phyloP scores from a whole-genome alignment of 2,888 invertebrate genomes.

The Mongoloraphidia duomilia region DNA sequence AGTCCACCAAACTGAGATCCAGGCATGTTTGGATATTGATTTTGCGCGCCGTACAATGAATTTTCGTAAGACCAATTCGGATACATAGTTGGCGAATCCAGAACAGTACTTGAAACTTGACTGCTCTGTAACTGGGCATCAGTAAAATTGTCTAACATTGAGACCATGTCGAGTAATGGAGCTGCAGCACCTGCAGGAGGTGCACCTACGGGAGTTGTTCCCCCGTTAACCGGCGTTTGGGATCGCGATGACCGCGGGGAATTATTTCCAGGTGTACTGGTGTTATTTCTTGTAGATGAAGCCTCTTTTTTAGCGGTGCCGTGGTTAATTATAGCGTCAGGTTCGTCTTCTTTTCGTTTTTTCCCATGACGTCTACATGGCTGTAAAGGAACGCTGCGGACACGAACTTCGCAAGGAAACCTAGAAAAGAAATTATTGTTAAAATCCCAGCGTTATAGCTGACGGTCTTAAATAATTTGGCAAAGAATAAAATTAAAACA shows the following conservation, averaged over 20 bases:
- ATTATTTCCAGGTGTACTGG: conserved; percentile 18
- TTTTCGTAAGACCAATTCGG: conserved; percentile 21
- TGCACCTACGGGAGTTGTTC: conserved; percentile 16
- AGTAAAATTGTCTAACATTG: conserved; percentile 63
- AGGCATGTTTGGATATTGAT: conserved; percentile 7
- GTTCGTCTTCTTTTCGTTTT: conserved; percentile 60
- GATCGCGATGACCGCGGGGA: conserved; percentile 14
- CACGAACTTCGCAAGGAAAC: conserved; percentile 75
- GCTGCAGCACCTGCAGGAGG: conserved; percentile 28
- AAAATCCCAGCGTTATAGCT: not conserved
- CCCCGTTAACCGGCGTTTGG: conserved; percentile 16
- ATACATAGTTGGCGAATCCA: conserved; percentile 34
- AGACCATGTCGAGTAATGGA: conserved; percentile 54
- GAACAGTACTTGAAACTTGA: conserved; percentile 71
- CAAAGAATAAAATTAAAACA: conserved; percentile 3
- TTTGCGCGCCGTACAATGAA: conserved; percentile 14
- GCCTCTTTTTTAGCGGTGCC: conserved; percentile 20
- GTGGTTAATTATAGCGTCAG: conserved; percentile 30
- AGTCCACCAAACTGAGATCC: not conserved
- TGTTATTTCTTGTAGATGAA: conserved; percentile 17
- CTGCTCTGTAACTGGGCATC: conserved; percentile 71
- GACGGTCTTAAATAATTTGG: no score
- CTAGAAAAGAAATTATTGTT: conserved; percentile 31
- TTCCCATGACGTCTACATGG: conserved; percentile 69
- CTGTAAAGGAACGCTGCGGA: conserved; percentile 69